Evolutionary conservation across 2,113 vertebrate species (phyloP).

Genomic region (Clupea harengus): DNA sequence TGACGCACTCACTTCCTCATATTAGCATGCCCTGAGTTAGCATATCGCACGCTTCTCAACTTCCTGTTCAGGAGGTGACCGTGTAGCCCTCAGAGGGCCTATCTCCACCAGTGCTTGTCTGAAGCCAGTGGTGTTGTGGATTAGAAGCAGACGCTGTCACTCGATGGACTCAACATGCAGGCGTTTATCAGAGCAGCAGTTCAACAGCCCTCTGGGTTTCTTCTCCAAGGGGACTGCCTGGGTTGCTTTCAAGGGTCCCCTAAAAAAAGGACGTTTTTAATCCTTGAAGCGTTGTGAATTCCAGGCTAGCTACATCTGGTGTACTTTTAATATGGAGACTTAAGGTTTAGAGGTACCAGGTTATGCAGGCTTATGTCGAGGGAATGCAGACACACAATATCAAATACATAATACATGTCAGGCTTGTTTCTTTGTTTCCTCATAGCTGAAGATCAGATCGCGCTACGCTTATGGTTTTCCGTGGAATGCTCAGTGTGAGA

Average conservation of each 20-base stretch:
- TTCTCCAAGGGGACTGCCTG: not conserved
- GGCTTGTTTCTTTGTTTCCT: not conserved
- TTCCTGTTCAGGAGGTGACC: not conserved
- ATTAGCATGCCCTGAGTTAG: not conserved
- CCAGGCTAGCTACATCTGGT: not conserved
- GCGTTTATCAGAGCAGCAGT: constrained; percentile 2
- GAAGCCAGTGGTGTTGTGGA: not conserved
- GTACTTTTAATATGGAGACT: not conserved
- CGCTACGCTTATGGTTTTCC: not conserved
- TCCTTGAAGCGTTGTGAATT: not conserved
- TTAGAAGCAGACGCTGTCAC: constrained; percentile 14
- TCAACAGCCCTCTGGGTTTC: not conserved
- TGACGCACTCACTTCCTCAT: not conserved
- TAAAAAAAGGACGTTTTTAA: not conserved
- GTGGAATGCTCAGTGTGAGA: not conserved
- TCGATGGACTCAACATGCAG: not conserved
- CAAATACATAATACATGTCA: not conserved
- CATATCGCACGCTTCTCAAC: not conserved
- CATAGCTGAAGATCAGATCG: not conserved
- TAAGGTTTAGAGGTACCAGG: not conserved
- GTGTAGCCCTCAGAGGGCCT: not conserved
- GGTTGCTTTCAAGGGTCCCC: not conserved
- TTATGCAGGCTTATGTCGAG: not conserved
- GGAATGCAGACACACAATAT: not conserved
- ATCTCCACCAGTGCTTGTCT: not conserved